phyloP scores from a whole-genome alignment of 2,113 vertebrate species.

The Nicator chloris region DNA sequence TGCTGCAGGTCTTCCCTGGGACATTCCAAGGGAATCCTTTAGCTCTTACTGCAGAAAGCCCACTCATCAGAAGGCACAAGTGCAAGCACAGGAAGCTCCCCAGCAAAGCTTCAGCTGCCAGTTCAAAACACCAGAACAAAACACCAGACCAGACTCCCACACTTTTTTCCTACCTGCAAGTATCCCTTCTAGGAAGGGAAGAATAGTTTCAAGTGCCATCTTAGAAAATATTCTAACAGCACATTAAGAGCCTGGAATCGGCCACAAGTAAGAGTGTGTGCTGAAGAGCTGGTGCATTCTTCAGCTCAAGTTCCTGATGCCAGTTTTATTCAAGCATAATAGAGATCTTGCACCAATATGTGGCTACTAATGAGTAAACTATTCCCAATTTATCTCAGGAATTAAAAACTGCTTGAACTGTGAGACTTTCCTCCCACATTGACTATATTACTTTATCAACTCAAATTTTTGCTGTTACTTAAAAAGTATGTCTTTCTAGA shows the following conservation, averaged over 20 bases:
- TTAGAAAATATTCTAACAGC: background rate
- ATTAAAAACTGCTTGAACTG: background rate
- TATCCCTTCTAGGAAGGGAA: background rate
- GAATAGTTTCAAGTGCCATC: background rate
- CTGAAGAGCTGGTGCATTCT: background rate
- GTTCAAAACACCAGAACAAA: background rate
- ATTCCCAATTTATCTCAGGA: background rate
- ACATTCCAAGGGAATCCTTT: background rate
- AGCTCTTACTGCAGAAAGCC: background rate
- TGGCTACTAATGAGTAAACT: background rate
- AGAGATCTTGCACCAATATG: fast-evolving
- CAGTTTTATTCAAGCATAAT: background rate
- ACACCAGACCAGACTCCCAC: background rate
- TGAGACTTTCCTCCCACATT: background rate
- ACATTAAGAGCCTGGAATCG: background rate
- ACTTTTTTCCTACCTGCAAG: background rate
- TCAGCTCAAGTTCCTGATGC: background rate
- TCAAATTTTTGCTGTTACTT: background rate
- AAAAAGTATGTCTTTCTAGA: background rate
- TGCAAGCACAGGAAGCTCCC: background rate
- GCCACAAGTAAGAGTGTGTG: background rate
- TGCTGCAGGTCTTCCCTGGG: background rate
- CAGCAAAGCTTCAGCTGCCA: conserved; percentile 20
- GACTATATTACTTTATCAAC: background rate
- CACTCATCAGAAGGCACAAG: background rate